Conservation (phyloP, 1,140 invertebrate species). For the Drosophila oshimai region DNA sequence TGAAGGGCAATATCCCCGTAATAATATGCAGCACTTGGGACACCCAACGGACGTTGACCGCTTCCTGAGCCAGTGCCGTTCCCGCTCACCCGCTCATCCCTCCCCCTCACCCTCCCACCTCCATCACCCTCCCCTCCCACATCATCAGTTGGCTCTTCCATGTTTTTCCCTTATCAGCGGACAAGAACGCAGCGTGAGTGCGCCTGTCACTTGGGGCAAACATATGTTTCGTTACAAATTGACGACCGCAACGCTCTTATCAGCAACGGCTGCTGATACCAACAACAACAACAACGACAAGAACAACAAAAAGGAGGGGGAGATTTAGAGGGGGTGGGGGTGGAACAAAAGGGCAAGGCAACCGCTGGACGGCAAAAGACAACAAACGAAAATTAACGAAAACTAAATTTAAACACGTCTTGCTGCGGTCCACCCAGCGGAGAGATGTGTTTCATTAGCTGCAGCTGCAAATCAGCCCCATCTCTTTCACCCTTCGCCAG, state of each 20-base stretch:
- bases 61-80: conserved; percentile 33
- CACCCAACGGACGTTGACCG: conserved; percentile 57
- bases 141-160: background rate
- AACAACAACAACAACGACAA: conserved; percentile 10
- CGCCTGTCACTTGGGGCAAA: conserved; percentile 73
- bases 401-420: conserved; percentile 79
- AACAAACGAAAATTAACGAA: conserved; percentile 76
- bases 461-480: conserved; percentile 14
- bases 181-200: conserved; percentile 58
- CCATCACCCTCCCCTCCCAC: background rate
- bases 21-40: conserved; percentile 6
- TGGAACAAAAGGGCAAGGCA: background rate
- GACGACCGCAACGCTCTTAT: conserved; percentile 70
- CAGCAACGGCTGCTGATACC: conserved; percentile 55
- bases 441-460: conserved; percentile 50
- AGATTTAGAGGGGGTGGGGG: background rate
- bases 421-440: conserved; percentile 50
- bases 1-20: background rate
- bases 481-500: background rate
- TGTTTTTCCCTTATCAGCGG: conserved; percentile 48
- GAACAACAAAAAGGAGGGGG: background rate
- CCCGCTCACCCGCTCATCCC: no score
- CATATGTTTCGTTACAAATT: conserved; percentile 79
- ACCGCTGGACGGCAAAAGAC: conserved; percentile 40
- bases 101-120: background rate